Evolutionary conservation across 2,113 vertebrate genomes (phyloP).

Genomic region (Takifugu bimaculatus): DNA sequence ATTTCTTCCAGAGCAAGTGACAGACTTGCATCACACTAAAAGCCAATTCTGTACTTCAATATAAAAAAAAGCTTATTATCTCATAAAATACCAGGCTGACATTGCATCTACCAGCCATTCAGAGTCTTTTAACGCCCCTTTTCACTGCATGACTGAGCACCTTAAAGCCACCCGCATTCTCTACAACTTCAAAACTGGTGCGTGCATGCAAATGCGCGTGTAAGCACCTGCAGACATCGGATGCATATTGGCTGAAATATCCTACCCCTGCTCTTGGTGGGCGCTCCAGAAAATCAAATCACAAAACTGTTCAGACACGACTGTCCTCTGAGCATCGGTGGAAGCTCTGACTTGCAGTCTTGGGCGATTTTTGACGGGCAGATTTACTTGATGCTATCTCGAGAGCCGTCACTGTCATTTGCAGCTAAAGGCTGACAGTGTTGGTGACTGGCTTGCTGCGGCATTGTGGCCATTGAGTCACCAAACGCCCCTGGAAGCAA

Average conservation of each 20-base stretch:
- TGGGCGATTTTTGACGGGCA: no score
- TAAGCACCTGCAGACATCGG: conserved; percentile 16
- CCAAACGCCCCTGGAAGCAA: no score
- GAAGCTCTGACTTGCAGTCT: conserved; percentile 44
- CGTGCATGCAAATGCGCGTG: conserved; percentile 42
- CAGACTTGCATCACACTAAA: no score
- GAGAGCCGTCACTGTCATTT: no score
- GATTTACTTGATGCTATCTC: no score
- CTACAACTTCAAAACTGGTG: conserved; percentile 31
- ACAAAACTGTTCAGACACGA: conserved; percentile 41
- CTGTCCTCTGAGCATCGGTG: conserved; percentile 41
- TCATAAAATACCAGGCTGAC: background rate
- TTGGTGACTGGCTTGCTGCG: no score
- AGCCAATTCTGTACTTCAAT: background rate
- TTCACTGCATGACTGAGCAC: background rate
- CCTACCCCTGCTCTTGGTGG: conserved; percentile 13
- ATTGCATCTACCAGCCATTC: conserved; percentile 1
- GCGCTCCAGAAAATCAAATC: conserved; percentile 27
- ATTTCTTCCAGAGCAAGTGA: no score
- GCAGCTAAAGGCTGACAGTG: no score
- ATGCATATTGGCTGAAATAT: background rate
- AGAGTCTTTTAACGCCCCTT: conserved; percentile 4
- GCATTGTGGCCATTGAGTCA: no score
- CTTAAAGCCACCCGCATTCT: conserved; percentile 16
- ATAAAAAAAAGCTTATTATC: background rate